Percentiles rank a stretch among this genome's conserved stretches.
Conservation (phyloP, 2,113 vertebrate species). For the Salminus brasiliensis region DNA sequence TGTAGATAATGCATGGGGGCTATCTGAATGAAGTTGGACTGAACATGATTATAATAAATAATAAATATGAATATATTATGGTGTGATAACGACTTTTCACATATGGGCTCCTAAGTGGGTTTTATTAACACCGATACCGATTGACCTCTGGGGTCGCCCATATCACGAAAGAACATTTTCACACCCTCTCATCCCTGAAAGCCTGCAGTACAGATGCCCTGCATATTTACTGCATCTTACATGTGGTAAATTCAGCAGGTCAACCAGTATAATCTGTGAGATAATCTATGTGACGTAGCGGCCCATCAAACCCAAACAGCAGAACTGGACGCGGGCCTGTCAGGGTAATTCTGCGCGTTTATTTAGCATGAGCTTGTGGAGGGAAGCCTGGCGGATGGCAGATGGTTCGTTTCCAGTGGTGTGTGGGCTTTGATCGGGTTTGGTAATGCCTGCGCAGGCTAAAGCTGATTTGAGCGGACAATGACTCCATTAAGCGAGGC, state of each 20-base stretch:
- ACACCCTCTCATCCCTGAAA: background rate
- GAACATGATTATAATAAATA: too few species aligned
- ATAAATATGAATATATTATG: too few species aligned
- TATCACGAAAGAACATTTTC: too few species aligned
- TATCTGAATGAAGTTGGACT: too few species aligned
- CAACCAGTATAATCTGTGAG: background rate
- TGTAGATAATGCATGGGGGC: too few species aligned
- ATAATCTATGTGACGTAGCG: background rate
- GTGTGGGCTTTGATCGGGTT: constrained; percentile 33
- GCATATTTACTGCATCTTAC: background rate
- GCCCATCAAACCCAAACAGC: background rate
- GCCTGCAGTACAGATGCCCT: background rate
- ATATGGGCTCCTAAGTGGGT: too few species aligned
- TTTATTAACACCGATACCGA: too few species aligned
- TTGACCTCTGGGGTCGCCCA: too few species aligned
- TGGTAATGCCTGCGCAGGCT: background rate
- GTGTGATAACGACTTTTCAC: too few species aligned
- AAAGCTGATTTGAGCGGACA: constrained; percentile 38
- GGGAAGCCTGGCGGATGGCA: background rate
- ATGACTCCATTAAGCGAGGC: constrained; percentile 32
- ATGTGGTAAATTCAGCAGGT: background rate
- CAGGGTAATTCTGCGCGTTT: background rate
- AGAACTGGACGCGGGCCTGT: background rate
- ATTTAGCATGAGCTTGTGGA: background rate
- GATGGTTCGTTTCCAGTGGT: constrained; percentile 37